Evolutionary conservation across 2,888 invertebrate genomes (phyloP), one percentile per base, ranked within the genome.

Genomic region (Heliconius hortense): DNA sequence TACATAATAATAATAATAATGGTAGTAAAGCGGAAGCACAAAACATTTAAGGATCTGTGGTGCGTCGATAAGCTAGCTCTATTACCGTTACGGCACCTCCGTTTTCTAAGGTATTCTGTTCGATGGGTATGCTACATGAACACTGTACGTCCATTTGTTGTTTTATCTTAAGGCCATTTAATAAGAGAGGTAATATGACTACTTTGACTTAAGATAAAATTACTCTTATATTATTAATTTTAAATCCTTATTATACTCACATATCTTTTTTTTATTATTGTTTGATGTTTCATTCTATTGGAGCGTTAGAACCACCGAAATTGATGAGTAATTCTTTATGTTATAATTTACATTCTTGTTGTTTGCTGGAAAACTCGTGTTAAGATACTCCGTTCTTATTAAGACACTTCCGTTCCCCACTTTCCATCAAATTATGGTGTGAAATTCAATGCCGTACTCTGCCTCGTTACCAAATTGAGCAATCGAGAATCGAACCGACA

Each of bases 41-140:
- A 86, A 88, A 86, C 87, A 87, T 88, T 87, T 86, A 86, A 87
- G 85, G 85, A 84, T 87, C 84, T 87, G 87, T 76, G 84, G 81
- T 80, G 82, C 82, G 76, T 80, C 78, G 88, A 90, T 89, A 89
- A 89, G 87, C 86, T 84, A 89, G 87, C 86, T 84, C 81, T 82
- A 86, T 83, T 78, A 80, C 82, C 82, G 81, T 86, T 86, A 86
- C 84, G 83, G 82, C 81, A 82, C 85, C 83, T 84, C 84, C 86
- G 84, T 84, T 81, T 83, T 83, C 79, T 85, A 83, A 82, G 80
- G 81, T 83, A 70, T 77, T 81, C 78, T 80, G 77, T 81, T 79
- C 74, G 81, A 72, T 77, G 80, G 74, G 79, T 80, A 83, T 31
- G 56, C 69, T 63, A 74, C 43, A 62, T 68, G 67, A 53, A 72